These are phyloP conservation scores for Cetonia aurata DNA, from an alignment of 2,888 invertebrate genomes.

Conservation along the genomic window DNA sequence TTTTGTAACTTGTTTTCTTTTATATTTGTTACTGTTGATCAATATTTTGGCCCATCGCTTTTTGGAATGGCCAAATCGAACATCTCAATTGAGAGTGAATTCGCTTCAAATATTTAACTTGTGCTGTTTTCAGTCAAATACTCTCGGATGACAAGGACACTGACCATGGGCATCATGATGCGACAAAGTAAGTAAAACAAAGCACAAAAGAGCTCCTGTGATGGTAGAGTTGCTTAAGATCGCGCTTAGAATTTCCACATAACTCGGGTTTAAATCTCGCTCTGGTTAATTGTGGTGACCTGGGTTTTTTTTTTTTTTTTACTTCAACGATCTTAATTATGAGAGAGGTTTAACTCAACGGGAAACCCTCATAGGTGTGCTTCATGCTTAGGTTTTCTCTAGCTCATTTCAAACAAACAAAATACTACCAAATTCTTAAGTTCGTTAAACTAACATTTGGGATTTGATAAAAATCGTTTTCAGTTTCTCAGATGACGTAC, in stretches of 20 bases:
- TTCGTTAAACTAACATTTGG: neutral
- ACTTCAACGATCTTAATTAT: too few species aligned
- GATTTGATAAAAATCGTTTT: neutral
- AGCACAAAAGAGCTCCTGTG: too few species aligned
- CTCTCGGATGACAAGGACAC: slow-evolving; percentile 76
- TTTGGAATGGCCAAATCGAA: slow-evolving; percentile 52
- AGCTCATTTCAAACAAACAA: neutral
- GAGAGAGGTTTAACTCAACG: too few species aligned
- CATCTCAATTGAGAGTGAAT: neutral
- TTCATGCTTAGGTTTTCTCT: too few species aligned
- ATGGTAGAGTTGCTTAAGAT: too few species aligned
- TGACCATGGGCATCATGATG: slow-evolving; percentile 70
- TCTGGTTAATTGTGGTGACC: too few species aligned
- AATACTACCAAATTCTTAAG: neutral
- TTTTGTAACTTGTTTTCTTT: slow-evolving; percentile 36
- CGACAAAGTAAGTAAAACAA: slow-evolving; percentile 66
- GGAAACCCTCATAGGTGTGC: too few species aligned
- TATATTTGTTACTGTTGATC: slow-evolving; percentile 41
- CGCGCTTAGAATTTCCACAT: too few species aligned
- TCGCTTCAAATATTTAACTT: slow-evolving; percentile 23
- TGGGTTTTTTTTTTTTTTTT: too few species aligned
- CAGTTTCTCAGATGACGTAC: slow-evolving; percentile 80
- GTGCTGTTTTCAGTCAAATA: slow-evolving; percentile 72
- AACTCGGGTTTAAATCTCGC: too few species aligned
- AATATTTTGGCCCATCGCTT: slow-evolving; percentile 51